These are phyloP conservation scores for Hemichromis elongatus DNA, from an alignment of 2,113 vertebrate genomes.

Conservation along the genomic window DNA sequence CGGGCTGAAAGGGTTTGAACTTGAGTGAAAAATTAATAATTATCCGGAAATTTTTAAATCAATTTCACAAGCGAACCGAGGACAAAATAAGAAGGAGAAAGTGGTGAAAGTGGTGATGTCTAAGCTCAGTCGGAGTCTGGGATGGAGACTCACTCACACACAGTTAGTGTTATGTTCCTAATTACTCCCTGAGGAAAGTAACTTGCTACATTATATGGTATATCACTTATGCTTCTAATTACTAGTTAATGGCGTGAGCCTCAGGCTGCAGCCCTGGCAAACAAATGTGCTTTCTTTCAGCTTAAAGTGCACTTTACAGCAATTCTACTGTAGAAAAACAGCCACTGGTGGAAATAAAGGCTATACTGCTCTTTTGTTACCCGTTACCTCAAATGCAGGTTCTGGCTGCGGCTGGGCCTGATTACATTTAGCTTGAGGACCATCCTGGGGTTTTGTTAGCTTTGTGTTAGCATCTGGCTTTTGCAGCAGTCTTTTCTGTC, in stretches of 20 bases:
- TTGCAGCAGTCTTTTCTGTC: not conserved
- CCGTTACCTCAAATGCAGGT: accelerated
- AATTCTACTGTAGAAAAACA: not conserved
- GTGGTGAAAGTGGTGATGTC: not conserved
- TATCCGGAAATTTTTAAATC: accelerated
- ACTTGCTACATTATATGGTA: not conserved
- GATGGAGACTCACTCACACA: not conserved
- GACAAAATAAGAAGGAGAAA: not conserved
- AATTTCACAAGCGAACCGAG: not conserved
- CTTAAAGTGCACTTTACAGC: not conserved
- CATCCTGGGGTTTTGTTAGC: accelerated
- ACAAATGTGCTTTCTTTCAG: not conserved
- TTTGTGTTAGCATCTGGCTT: not conserved
- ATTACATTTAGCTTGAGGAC: not conserved
- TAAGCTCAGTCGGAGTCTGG: not conserved
- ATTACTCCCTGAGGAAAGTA: not conserved
- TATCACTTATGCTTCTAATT: not conserved
- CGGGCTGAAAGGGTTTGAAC: not conserved
- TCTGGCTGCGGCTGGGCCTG: accelerated
- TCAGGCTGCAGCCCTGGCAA: not conserved
- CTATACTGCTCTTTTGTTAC: not conserved
- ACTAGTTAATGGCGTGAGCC: not conserved
- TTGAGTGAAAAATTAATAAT: accelerated
- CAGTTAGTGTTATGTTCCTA: not conserved
- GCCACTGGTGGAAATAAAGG: not conserved